Evolutionary conservation across 2,888 invertebrate species (phyloP), one percentile per base, ranked within the genome.

Genomic region (Belgica antarctica): DNA sequence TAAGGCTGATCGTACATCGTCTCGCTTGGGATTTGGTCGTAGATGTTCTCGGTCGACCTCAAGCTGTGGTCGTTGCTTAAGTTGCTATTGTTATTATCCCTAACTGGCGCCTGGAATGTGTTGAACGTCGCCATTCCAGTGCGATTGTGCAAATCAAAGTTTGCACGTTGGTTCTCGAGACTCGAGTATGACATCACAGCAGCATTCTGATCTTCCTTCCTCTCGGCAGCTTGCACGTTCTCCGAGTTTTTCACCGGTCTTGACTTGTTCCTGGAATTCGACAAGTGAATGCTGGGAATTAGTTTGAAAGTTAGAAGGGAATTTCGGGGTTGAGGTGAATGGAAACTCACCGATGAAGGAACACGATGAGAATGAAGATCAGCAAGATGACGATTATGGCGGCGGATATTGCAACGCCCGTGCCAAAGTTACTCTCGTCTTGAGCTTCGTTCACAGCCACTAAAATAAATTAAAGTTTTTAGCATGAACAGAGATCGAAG

Each of bases 141-240:
- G 31, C 62, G 31, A 46, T 70, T 70, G 24, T 71, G 71, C 71
- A 76, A 76, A 68, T 80, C 78, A 71, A 77, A 73, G 41, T 77
- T 75, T 73, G 77, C 73, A 1, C 78, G 76, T 71, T 78, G 78
- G 71, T 77, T 83, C 77, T 89, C 91, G 0, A 92, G 80, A 1
- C 90, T 90, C 22, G 92, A 89, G 77, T 92, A 93, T 65, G 92
- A 92, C 91, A 92, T 92, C 0, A 92, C 92, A 0, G 92, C 91
- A 0, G 92, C 92, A 76, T 87, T 92, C 75, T 90, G 87, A 76
- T 92, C 92, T 77, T 92, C 92, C 76, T 92, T 92, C 15, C 90
- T 82, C 75, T 92, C 90, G 0, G 92, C 92, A 0, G 90, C 90
- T 80, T 92, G 90, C 47, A 93, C 86, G 77, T 93, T 93, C 77